Percentiles rank a stretch among this genome's conserved stretches.
Evolutionary conservation across 2,113 vertebrate species (phyloP).

Genomic region (Sisor rabdophorus): DNA sequence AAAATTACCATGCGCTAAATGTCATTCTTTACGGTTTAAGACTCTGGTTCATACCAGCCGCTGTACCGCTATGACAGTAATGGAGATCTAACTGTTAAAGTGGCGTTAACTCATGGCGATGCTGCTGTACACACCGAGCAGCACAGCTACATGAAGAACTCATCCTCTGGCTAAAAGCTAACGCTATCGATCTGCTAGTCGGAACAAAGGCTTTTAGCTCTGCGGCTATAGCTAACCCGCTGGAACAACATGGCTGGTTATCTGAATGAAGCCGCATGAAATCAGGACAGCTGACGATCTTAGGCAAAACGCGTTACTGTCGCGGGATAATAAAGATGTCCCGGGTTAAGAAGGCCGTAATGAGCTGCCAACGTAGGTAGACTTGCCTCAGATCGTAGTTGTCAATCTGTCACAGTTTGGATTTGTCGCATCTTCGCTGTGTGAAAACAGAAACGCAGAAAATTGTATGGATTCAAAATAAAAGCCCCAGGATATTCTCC

Average conservation of each 20-base stretch:
- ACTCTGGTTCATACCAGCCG: neutral
- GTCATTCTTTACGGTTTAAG: neutral
- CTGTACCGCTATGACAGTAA: slow-evolving; percentile 1
- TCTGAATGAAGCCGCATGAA: neutral
- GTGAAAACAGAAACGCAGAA: slow-evolving; percentile 33
- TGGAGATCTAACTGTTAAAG: neutral
- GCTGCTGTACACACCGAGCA: neutral
- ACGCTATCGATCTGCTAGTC: slow-evolving; percentile 26
- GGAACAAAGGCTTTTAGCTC: slow-evolving; percentile 39
- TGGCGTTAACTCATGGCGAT: neutral
- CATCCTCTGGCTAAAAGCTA: neutral
- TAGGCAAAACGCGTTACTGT: neutral
- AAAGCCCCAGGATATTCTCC: slow-evolving; percentile 19
- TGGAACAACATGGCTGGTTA: neutral
- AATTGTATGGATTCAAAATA: slow-evolving; percentile 37
- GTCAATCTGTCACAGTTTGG: slow-evolving; percentile 43
- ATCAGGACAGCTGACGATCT: neutral
- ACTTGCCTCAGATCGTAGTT: slow-evolving; percentile 33
- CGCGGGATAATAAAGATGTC: neutral
- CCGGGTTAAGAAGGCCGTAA: neutral
- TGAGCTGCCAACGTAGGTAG: neutral
- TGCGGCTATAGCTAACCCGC: slow-evolving; percentile 27
- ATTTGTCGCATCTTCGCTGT: slow-evolving; percentile 45
- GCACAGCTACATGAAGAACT: neutral
- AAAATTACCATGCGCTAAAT: neutral